Evolutionary conservation across 2,113 vertebrate species (phyloP).

Genomic region (Ophiodon elongatus): DNA sequence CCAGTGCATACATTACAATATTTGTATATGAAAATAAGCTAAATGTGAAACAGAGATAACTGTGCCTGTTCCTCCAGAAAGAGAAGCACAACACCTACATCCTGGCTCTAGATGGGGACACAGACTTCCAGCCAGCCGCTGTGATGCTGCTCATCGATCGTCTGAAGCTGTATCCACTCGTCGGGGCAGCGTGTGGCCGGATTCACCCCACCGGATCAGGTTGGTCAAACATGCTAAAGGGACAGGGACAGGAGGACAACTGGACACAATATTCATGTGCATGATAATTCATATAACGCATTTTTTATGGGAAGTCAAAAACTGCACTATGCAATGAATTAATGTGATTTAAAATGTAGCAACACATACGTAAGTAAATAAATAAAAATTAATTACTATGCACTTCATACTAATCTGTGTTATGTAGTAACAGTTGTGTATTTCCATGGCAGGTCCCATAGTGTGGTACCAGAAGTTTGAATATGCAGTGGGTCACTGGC

Average conservation of each 20-base stretch:
- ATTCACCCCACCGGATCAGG: conserved; percentile 85
- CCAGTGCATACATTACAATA: background rate
- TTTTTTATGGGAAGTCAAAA: background rate
- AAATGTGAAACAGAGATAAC: background rate
- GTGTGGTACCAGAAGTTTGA: conserved; percentile 86
- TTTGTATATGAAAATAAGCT: background rate
- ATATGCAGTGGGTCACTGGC: conserved; percentile 83
- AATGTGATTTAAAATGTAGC: background rate
- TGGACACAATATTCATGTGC: no score
- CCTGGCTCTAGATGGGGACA: conserved; percentile 84
- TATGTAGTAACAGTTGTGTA: background rate
- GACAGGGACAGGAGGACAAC: background rate
- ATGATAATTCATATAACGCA: background rate
- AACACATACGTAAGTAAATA: background rate
- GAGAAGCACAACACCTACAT: conserved; percentile 82
- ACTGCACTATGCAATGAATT: background rate
- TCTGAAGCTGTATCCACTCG: conserved; percentile 79
- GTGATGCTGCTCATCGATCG: conserved; percentile 84
- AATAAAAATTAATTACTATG: background rate
- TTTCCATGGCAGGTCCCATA: conserved; percentile 74
- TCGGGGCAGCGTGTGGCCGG: conserved; percentile 83
- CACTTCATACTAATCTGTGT: background rate
- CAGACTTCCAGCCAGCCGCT: conserved; percentile 82
- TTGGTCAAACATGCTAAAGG: conserved; percentile 20
- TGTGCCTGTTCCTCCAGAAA: conserved; percentile 53